These are phyloP conservation scores for Noctua janthina DNA, from an alignment of 2,888 invertebrate genomes.

Conservation along the genomic window DNA sequence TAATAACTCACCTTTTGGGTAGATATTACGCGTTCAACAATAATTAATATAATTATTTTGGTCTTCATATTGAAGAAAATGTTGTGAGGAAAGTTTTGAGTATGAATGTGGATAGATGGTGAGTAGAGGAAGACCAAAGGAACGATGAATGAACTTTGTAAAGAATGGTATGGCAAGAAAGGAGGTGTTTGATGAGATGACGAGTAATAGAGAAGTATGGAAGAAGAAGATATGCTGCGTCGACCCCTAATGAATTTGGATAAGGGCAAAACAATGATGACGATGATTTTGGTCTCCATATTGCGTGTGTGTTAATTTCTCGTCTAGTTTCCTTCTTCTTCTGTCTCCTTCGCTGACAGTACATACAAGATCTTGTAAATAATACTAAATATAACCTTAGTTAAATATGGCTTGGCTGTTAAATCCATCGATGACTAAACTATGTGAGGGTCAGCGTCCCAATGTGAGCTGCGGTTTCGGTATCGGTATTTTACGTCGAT, in stretches of 20 bases:
- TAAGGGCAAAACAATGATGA: too few species aligned
- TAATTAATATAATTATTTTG: neutral
- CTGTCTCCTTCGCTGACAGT: neutral
- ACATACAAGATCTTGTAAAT: neutral
- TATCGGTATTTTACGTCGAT: constrained; percentile 20
- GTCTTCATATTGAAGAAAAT: too few species aligned
- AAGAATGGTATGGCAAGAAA: too few species aligned
- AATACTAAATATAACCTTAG: neutral
- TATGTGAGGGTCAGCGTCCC: constrained; percentile 17
- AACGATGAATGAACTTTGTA: too few species aligned
- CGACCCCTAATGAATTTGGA: too few species aligned
- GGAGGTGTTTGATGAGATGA: too few species aligned
- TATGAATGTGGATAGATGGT: too few species aligned
- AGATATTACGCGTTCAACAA: neutral
- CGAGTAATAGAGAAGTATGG: too few species aligned
- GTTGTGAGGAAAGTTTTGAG: too few species aligned
- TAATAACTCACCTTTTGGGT: neutral
- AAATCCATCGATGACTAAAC: constrained; percentile 8
- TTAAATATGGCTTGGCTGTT: constrained; percentile 24
- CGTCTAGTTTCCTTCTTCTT: too few species aligned
- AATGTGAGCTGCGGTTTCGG: constrained; percentile 19
- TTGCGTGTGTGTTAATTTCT: neutral
- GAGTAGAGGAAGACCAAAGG: too few species aligned
- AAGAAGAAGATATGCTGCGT: too few species aligned
- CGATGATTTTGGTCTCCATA: neutral